phyloP scores from a whole-genome alignment of 2,888 invertebrate species.

The Scaptomyza caliginosa region DNA sequence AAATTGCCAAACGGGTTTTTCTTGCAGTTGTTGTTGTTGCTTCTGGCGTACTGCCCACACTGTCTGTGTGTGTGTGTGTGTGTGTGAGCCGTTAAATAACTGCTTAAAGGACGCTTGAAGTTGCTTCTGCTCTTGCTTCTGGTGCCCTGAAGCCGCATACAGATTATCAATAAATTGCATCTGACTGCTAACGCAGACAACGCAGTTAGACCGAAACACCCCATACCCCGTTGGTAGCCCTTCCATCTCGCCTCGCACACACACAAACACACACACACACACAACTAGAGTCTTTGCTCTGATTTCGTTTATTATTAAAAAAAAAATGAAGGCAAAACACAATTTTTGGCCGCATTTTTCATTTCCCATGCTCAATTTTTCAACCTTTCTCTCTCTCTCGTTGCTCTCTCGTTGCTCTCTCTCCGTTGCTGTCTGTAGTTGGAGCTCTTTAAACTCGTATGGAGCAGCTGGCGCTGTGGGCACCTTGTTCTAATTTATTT shows the following conservation, averaged over 20 bases:
- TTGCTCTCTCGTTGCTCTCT: background rate
- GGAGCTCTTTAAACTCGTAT: constrained; percentile 24
- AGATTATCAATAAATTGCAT: constrained; percentile 80
- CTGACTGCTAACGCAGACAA: constrained; percentile 72
- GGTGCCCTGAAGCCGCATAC: constrained; percentile 44
- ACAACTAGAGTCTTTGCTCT: background rate
- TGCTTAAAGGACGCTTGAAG: constrained; percentile 62
- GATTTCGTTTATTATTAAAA: constrained; percentile 51
- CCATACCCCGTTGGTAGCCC: background rate
- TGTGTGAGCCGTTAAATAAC: constrained; percentile 46
- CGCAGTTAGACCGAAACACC: constrained; percentile 17
- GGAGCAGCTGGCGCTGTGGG: constrained; percentile 49
- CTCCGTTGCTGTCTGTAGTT: background rate
- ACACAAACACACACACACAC: background rate
- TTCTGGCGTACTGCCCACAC: constrained; percentile 29
- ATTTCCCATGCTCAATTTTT: background rate
- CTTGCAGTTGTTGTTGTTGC: constrained; percentile 31
- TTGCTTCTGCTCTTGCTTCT: constrained; percentile 32
- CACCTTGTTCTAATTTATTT: constrained; percentile 79
- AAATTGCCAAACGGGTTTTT: constrained; percentile 60
- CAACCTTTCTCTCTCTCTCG: background rate
- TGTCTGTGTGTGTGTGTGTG: background rate
- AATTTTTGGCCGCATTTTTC: constrained; percentile 27
- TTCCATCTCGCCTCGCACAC: background rate
- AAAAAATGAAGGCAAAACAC: constrained; percentile 45